Base-by-base conservation (phyloP, 2,797 vertebrate genomes). In the Acanthopagrus latus region DNA sequence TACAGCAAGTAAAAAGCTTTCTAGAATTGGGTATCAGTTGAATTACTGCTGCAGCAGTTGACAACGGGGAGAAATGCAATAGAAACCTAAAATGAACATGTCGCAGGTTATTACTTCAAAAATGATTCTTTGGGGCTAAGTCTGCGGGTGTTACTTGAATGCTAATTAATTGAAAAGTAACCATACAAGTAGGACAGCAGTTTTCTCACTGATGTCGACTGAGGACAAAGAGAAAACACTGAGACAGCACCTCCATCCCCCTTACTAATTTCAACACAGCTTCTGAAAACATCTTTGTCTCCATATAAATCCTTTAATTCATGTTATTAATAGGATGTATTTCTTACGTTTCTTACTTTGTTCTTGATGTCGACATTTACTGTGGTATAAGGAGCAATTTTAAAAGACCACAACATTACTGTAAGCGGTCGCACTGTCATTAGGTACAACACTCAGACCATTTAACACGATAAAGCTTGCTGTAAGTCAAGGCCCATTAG, bases 401-500 rank as follows among this genome's bases (percentile, higher is more conserved):
- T 81, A 60, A 79, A 43, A 72, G 57, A 73, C 60, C 71, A 18
- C 50, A 56, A 29, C 79, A 63, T 82, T 79, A 83, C 80, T 43
- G 71, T 44, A 38, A 68, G 66, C 23, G 20, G 66, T 41, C 27
- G 74, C 65, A 3, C 62, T 23, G 60, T 86, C 86, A 87, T 84
- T 90, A 82, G 73, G 75, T 78, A 64, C 64, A 21, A 86, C 67
- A 47, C 74, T 81, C 84, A 82, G 68, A 81, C 81, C 74, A 84
- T 86, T 87, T 85, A 89, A 89, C 79, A 82, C 71, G 57, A 88
- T 86, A 82, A 91, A 73, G 66, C 81, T 38, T 25, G 46, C 65
- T 75, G 56, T 58, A 81, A 72, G 83, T 87, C 88, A 64, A 66
- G 76, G 84, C 64, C 84, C 83, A 90, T 92, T 91, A 90, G 76